Evolutionary conservation across 1,140 invertebrate genomes (phyloP).

Genomic region (Cydia pomonella): DNA sequence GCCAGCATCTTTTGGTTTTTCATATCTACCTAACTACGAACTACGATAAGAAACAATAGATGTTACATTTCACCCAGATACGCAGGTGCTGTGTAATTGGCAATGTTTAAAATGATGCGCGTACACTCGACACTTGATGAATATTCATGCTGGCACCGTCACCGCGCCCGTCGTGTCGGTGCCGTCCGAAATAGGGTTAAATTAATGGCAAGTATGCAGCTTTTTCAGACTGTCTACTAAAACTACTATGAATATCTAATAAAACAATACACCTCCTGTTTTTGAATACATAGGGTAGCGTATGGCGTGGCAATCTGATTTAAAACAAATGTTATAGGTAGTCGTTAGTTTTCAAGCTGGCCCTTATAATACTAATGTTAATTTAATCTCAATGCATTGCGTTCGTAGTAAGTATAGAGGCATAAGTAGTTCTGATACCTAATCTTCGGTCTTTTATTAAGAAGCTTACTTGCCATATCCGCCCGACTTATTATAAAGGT

Average conservation of each 20-base stretch:
- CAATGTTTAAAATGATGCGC: constrained; percentile 46
- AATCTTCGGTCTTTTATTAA: neutral
- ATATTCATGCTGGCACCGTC: constrained; percentile 44
- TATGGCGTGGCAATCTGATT: neutral
- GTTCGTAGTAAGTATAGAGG: neutral
- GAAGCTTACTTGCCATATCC: neutral
- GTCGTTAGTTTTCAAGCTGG: too few species aligned
- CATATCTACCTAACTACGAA: too few species aligned
- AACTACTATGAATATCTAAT: too few species aligned
- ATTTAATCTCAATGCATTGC: too few species aligned
- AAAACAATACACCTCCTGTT: too few species aligned
- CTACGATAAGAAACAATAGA: constrained; percentile 33
- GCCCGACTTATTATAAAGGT: neutral
- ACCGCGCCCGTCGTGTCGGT: neutral
- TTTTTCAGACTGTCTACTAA: neutral
- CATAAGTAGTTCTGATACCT: neutral
- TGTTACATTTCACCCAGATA: constrained; percentile 51
- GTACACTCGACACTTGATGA: constrained; percentile 41
- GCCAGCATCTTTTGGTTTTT: constrained; percentile 18
- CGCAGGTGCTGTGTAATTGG: constrained; percentile 59
- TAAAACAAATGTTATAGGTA: neutral
- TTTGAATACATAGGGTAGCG: too few species aligned
- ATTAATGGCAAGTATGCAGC: neutral
- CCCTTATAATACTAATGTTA: neutral
- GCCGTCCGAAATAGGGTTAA: neutral